Evolutionary conservation across 2,888 invertebrate genomes (phyloP), one percentile per base, ranked within the genome.

Genomic region (Dynastes maya): DNA sequence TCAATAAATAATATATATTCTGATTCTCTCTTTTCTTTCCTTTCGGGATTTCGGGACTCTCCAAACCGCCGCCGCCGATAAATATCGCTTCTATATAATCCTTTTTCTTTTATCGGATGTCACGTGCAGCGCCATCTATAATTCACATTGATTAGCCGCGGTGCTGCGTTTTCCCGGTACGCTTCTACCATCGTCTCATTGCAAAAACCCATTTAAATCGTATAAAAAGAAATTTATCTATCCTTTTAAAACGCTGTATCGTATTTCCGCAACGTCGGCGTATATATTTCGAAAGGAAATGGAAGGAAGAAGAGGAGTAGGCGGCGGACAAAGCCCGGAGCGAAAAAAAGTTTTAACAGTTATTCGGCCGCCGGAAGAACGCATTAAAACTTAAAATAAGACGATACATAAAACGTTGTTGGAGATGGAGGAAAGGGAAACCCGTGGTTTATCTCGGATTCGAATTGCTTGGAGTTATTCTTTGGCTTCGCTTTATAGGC

Each of bases 221-320:
- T 27, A 51, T 68, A 68, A 68, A 51, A 68, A 68, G 68, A 68
- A 68, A 68, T 68, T 68, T 68, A 68, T 68, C 68, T 68, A 22
- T 27, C 13, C 68, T 27, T 68, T 68, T 68, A 51, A 68, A 68
- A 51, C 27, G 51, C 49, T 68, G 68, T 68, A 68, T 68, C 68
- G 68, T 51, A 49, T 68, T 51, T 68, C 29, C 11, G 29, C 68
- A 40, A 51, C 51, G 67, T 63, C 32, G 11, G 22, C 67, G 51
- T 51, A 22, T 51, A 49, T 51, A 51, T 68, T 51, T 51, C 29
- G 27, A 11, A 22, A 6, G 5, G 65, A 40, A 67, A 22, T 2
- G 40, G 65, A 40, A n/a, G 32, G 32, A 37, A n/a, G 65, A 40
- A 67, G 16, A 16, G 65, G 45, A 45, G 45, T 67, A 11, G 63